Conservation (phyloP, 1,140 invertebrate species). For the Magallana gigas region DNA sequence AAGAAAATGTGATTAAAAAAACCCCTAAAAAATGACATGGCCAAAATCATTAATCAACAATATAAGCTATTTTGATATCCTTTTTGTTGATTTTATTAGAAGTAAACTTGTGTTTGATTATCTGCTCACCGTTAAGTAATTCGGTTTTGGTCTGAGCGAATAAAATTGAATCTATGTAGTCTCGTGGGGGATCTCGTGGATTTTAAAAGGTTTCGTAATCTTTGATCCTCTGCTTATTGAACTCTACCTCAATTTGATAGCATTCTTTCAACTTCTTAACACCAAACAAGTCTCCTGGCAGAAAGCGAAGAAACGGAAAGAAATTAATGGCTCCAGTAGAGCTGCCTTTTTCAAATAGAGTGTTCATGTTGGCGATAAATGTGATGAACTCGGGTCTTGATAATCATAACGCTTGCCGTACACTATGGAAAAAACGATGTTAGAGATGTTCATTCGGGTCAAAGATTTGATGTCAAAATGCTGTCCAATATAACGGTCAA, state of each 20-base stretch:
- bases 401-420: not conserved
- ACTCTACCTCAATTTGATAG: not conserved
- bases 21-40: no score
- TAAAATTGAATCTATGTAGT: not conserved
- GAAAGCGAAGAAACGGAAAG: not conserved
- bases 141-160: not conserved
- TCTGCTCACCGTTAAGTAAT: no score
- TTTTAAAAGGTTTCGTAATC: not conserved
- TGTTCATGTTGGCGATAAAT: not conserved
- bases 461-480: not conserved
- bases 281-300: not conserved
- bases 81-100: no score
- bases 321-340: not conserved
- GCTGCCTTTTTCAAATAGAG: not conserved
- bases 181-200: not conserved
- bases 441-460: not conserved
- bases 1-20: no score
- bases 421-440: not conserved
- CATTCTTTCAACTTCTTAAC: not conserved
- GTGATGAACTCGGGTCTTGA: slow-evolving; percentile 46
- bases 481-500: not conserved
- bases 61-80: no score
- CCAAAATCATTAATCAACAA: no score
- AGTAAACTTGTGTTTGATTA: no score
- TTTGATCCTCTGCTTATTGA: not conserved